Percentiles rank a stretch among this genome's conserved stretches.
phyloP scores from a whole-genome alignment of 2,797 vertebrate species.

The Lagorchestes hirsutus region DNA sequence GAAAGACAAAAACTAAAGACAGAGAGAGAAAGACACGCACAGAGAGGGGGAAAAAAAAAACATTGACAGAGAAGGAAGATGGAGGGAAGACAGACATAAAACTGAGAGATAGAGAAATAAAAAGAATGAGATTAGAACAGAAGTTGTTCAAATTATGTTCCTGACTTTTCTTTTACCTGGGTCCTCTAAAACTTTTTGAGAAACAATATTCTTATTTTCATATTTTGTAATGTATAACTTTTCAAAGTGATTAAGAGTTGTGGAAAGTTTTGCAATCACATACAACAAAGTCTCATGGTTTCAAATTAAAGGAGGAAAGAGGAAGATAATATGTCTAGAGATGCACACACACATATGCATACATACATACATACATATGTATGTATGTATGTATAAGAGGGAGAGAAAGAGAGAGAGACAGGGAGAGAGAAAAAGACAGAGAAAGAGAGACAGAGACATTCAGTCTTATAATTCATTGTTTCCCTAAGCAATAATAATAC shows the following conservation, averaged over 20 bases:
- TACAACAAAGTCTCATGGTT: background rate
- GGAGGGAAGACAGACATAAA: background rate
- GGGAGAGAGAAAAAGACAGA: background rate
- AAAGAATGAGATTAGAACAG: background rate
- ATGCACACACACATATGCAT: too few relatives aligned
- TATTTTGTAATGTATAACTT: background rate
- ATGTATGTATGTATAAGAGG: too few relatives aligned
- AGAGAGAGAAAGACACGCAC: background rate
- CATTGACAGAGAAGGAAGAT: background rate
- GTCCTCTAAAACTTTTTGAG: background rate
- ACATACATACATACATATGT: background rate
- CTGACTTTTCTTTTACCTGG: background rate
- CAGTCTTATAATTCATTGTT: too few relatives aligned
- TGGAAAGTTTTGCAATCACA: background rate
- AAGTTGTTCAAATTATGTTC: background rate
- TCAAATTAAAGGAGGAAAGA: background rate
- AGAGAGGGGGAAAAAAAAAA: background rate
- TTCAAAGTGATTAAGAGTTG: background rate
- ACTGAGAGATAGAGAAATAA: background rate
- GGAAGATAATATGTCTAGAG: background rate
- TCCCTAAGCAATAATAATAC: background rate
- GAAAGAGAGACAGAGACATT: background rate
- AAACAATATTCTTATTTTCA: background rate
- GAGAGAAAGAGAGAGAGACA: too few relatives aligned
- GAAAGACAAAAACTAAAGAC: too few relatives aligned